Evolutionary conservation across 2,113 vertebrate genomes (phyloP).

Genomic region (Pseudorectes ferrugineus): DNA sequence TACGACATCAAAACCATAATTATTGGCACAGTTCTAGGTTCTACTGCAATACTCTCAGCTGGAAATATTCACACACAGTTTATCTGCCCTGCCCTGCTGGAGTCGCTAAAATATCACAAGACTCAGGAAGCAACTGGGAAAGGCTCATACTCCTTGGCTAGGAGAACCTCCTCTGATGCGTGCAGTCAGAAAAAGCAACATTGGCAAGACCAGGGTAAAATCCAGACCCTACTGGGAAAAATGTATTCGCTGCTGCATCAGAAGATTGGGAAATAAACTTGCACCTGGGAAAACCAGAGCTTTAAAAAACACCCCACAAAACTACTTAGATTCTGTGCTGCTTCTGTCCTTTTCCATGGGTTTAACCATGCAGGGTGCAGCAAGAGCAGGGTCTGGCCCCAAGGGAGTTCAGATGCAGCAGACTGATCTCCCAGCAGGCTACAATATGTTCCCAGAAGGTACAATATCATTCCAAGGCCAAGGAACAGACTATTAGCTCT

Average conservation of each 20-base stretch:
- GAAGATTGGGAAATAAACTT: neutral
- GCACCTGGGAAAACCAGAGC: neutral
- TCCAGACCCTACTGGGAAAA: neutral
- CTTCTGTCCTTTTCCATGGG: neutral
- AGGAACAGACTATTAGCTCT: conserved; percentile 52
- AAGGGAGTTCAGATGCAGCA: conserved; percentile 14
- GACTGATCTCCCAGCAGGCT: conserved; percentile 42
- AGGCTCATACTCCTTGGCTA: neutral
- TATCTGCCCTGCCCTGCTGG: neutral
- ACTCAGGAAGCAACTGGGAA: neutral
- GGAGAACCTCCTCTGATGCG: neutral
- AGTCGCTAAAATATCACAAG: neutral
- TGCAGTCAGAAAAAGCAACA: neutral
- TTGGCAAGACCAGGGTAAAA: neutral
- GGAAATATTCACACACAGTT: neutral
- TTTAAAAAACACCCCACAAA: neutral
- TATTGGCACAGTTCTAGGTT: neutral
- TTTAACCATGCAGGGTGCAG: neutral
- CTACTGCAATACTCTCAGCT: neutral
- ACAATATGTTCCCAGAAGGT: conserved; percentile 45
- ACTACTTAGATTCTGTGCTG: neutral
- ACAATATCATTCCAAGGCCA: neutral
- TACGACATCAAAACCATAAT: neutral
- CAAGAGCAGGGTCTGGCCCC: neutral
- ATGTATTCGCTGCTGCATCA: neutral